phyloP scores from a whole-genome alignment of 2,888 invertebrate species.

The Dilophus febrilis region DNA sequence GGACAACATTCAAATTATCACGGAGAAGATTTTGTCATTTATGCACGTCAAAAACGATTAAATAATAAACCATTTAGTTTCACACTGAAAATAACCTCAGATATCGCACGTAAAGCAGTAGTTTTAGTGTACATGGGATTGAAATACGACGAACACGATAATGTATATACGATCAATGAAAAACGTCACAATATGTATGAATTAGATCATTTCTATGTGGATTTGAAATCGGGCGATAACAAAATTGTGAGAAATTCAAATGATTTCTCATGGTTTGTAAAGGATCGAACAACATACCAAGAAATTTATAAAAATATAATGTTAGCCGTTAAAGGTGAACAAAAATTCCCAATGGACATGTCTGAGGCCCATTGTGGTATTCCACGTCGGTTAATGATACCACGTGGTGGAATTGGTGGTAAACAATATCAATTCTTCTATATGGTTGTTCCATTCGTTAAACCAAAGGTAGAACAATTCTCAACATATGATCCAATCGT shows the following conservation, averaged over 20 bases:
- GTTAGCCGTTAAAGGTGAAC: constrained; percentile 30
- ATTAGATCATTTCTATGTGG: constrained; percentile 7
- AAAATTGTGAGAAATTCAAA: constrained; percentile 19
- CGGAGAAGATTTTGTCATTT: constrained; percentile 32
- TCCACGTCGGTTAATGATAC: constrained; percentile 48
- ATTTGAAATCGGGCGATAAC: neutral
- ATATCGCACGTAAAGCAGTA: constrained; percentile 37
- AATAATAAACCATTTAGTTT: constrained; percentile 52
- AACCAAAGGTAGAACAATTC: constrained; percentile 30
- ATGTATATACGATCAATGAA: constrained; percentile 33
- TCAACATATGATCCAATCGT: constrained; percentile 33
- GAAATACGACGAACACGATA: constrained; percentile 42
- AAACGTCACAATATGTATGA: constrained; percentile 42
- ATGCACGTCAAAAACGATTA: constrained; percentile 48
- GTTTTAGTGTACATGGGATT: constrained; percentile 53
- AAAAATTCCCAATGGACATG: constrained; percentile 31
- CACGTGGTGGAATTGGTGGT: constrained; percentile 46
- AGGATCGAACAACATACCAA: constrained; percentile 39
- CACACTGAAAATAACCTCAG: constrained; percentile 39
- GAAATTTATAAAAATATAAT: constrained; percentile 40
- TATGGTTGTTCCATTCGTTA: constrained; percentile 39
- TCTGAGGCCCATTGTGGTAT: constrained; percentile 42
- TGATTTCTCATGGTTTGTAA: constrained; percentile 16
- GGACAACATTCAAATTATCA: constrained; percentile 22
- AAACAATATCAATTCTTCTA: constrained; percentile 46